Percentiles rank a stretch among this genome's conserved stretches.
Evolutionary conservation across 2,113 vertebrate genomes (phyloP).

Genomic region (Coturnix japonica): DNA sequence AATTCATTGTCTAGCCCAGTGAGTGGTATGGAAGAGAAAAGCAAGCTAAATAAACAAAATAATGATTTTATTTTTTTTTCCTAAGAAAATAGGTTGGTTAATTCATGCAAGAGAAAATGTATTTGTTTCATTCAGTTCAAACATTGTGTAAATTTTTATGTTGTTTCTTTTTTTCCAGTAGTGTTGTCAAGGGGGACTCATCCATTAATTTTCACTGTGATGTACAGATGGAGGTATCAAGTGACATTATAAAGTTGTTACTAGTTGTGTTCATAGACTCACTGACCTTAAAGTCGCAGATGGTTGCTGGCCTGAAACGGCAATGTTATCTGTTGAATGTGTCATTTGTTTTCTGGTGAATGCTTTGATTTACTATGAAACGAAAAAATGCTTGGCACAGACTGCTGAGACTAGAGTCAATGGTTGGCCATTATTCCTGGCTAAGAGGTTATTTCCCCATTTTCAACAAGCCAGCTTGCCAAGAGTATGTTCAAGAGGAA

Average conservation of each 20-base stretch:
- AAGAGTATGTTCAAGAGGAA: neutral
- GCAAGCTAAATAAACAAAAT: neutral
- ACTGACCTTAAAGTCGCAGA: neutral
- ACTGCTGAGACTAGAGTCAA: neutral
- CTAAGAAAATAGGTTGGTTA: neutral
- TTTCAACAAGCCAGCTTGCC: neutral
- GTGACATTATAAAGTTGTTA: neutral
- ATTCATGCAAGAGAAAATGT: neutral
- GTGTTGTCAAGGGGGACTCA: neutral
- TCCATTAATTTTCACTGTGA: neutral
- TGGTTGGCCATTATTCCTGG: neutral
- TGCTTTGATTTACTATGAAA: constrained; percentile 8
- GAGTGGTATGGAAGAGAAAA: neutral
- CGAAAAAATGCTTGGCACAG: neutral
- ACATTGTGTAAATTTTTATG: neutral
- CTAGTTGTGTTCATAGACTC: neutral
- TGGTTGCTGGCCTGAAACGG: neutral
- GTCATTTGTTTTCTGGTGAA: neutral
- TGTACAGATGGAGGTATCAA: neutral
- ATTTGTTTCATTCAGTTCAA: neutral
- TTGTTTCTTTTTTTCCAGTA: neutral
- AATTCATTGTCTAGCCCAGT: neutral
- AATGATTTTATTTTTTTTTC: neutral
- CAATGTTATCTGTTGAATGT: neutral
- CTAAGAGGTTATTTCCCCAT: neutral